Base-by-base conservation (phyloP, 2,888 invertebrate genomes). In the Callinectes sapidus region DNA sequence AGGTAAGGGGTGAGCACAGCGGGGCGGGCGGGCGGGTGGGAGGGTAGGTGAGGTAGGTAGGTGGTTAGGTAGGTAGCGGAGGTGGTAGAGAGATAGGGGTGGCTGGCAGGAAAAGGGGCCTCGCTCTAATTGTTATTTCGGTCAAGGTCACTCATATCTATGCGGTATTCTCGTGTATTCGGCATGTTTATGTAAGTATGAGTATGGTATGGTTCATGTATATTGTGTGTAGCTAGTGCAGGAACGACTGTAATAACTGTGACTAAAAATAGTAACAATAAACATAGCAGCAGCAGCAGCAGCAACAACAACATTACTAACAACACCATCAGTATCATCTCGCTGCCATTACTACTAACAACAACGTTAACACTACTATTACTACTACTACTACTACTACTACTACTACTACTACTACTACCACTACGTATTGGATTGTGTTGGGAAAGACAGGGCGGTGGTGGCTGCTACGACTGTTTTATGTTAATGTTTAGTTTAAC, bases 311-410 rank as follows among this genome's bases (percentile, higher is more conserved):
- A 18, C 55, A 18, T 3, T 14, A 18, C 0, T 16, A 55, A 14
- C 16, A 55, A 14, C 55, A 55, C 14, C 55, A 55, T 18, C 55
- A 55, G 0, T 1, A 55, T 14, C 18, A 55, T 18, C 18, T n/a
- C n/a, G n/a, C n/a, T n/a, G n/a, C n/a, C n/a, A n/a, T n/a, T n/a
- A n/a, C n/a, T 55, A 55, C 55, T 23, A 61, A 61, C 61, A 48
- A 48, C 48, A 48, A 48, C 48, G 10, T 48, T 48, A 48, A 10
- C 10, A 48, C 48, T 48, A 48, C 87, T 87, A 42, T 42, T 87
- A 87, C 87, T 87, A 87, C 87, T 42, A 87, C 87, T 87, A 42
- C 23, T 87, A 87, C 87, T 87, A 87, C 42, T 87, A 87, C 87
- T 87, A 48, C 81, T 35, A 35, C 18, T 81, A 35, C 35, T 35